Evolutionary conservation across 2,113 vertebrate genomes (phyloP), one percentile per base, ranked within the genome.

Genomic region (Coturnix japonica): DNA sequence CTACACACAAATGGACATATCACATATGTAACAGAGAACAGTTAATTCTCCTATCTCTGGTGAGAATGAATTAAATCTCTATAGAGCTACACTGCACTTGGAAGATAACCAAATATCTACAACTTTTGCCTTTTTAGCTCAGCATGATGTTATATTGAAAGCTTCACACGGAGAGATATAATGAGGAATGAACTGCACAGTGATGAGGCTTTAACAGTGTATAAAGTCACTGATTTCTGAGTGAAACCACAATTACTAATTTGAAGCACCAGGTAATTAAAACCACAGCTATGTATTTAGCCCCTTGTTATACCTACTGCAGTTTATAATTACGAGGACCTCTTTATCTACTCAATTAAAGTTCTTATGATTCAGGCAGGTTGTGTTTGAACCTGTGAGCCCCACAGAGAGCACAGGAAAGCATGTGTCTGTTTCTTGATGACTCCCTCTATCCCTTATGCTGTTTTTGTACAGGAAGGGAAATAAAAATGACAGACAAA

Each of bases 201-300:
- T 97, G 97, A 97, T 96, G 96, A 97, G 96, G 96, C 94, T 97
- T 97, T 96, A 97, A 97, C 96, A 94, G 96, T 90, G 88, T 94
- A 97, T 93, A 98, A 97, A 96, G 94, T 98, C 97, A 97, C 97
- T 95, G 97, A 98, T 98, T 98, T 98, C 97, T 97, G 96, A 98
- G 97, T 97, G 97, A 98, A 98, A 98, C 96, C 95, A 97, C 97
- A 98, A 98, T 98, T 98, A 98, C 97, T 98, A 98, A 98, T 98
- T 98, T 98, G 97, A 98, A 98, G 97, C 97, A 97, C 96, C 94
- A 97, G 96, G 97, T 98, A 98, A 99, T 98, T 98, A 98, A 98
- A 98, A 98, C 97, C 97, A 97, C 97, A 98, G 97, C 97, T 97
- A 98, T 98, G 97, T 97, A 97, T 98, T 98, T 99, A 98, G 97